Evolutionary conservation across 2,888 invertebrate species (phyloP).

Genomic region (Plebejus melissa): DNA sequence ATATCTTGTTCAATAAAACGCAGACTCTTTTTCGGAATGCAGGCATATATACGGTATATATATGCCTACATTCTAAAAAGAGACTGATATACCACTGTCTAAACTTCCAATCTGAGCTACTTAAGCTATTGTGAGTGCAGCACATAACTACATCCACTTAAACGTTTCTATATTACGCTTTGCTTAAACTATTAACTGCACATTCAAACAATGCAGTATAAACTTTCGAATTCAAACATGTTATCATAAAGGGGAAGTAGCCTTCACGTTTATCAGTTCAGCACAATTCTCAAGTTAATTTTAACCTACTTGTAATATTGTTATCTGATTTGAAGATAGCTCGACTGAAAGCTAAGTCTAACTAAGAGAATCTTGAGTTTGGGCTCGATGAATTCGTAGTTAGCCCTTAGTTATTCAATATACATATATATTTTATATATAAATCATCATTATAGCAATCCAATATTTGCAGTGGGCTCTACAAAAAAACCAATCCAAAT

Average conservation of each 20-base stretch:
- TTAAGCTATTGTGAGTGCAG: too few relatives aligned
- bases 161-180: too few relatives aligned
- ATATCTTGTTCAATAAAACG: too few relatives aligned
- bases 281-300: neutral
- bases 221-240: neutral
- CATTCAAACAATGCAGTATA: neutral
- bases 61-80: too few relatives aligned
- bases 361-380: neutral
- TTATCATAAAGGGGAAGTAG: conserved; percentile 9
- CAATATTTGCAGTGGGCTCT: neutral
- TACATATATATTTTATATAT: too few relatives aligned
- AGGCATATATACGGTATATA: too few relatives aligned
- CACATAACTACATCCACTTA: too few relatives aligned
- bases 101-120: too few relatives aligned
- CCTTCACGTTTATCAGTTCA: conserved; percentile 6
- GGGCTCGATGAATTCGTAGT: neutral
- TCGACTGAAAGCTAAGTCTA: neutral
- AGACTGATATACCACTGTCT: too few relatives aligned
- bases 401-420: neutral
- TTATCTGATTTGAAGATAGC: conserved; percentile 18
- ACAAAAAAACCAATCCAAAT: neutral
- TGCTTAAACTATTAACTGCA: neutral
- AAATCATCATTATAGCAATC: too few relatives aligned
- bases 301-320: conserved; percentile 8
- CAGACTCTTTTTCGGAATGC: too few relatives aligned